Evolutionary conservation across 2,888 invertebrate species (phyloP), one percentile per base, ranked within the genome.

Genomic region (Melitaea athalia): DNA sequence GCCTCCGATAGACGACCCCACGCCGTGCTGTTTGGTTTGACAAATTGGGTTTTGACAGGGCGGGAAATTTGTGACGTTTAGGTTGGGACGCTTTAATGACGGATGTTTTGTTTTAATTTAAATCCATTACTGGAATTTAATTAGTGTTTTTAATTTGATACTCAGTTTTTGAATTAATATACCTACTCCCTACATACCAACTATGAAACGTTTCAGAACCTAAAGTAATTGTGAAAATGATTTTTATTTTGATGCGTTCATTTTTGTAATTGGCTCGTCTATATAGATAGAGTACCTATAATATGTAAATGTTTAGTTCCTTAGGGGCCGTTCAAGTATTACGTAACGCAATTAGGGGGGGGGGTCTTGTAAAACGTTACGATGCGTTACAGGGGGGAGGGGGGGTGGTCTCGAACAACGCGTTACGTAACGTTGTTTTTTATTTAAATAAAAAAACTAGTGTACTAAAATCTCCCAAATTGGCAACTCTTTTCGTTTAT

Each of bases 41-140:
- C 91, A 92, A 92, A 92, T 92, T 92, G 89, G 88, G 88, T 92
- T 92, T 89, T 91, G 91, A 91, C 91, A 88, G 85, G 82, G 88
- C 87, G 87, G 84, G 84, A 88, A 85, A 85, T 81, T 84, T 55
- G 83, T 81, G 73, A 81, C 81, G 82, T 82, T 81, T 79, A 82
- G 81, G 77, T 80, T 78, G 77, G 77, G 74, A 70, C 72, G 76
- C 75, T 77, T 78, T 85, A 85, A 85, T 85, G 83, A 79, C 77
- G 71, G 78, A 75, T 80, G 81, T 81, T 83, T 76, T 81, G 82
- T 77, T 83, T 89, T 81, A 81, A 84, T 85, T 80, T 72, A 57
- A 57, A 57, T 42, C 38, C n/a, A 38, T 33, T 38, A 15, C 14
- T 11, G 31, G 12, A 31, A 53, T 53, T 53, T 14, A 24, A 31